Conservation (phyloP, 2,888 invertebrate species). For the Athalia circularis region DNA sequence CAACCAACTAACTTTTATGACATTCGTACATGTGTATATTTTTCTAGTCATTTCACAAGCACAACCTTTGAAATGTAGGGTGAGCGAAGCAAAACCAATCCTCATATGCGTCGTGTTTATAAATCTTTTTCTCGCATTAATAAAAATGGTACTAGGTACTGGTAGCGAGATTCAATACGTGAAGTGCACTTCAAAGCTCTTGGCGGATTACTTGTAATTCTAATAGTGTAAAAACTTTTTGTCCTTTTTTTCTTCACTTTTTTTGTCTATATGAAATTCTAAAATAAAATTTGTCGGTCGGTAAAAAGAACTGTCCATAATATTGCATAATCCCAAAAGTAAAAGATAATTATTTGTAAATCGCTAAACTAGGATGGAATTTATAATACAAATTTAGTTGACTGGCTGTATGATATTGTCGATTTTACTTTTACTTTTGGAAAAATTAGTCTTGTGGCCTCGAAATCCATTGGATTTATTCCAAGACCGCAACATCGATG, state of each 20-base stretch:
- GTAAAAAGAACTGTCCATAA: neutral
- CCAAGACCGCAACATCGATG: conserved; percentile 8
- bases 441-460: conserved; percentile 33
- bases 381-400: conserved; percentile 7
- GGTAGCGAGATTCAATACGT: neutral
- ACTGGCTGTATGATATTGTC: conserved; percentile 21
- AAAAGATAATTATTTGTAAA: conserved; percentile 12
- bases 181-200: conserved; percentile 23
- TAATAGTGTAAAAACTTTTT: neutral
- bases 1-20: neutral
- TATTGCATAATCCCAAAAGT: conserved; percentile 14
- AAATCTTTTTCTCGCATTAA: neutral
- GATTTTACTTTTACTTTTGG: conserved; percentile 19
- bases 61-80: neutral
- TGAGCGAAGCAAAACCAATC: neutral
- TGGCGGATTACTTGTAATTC: conserved; percentile 3
- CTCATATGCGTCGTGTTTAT: neutral
- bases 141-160: neutral
- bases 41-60: neutral
- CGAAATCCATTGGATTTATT: conserved; percentile 7
- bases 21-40: neutral
- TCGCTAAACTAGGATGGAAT: neutral
- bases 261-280: neutral
- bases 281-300: neutral
- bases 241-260: no score